Evolutionary conservation across 2,113 vertebrate genomes (phyloP), one percentile per base, ranked within the genome.

Genomic region (Micromys minutus): DNA sequence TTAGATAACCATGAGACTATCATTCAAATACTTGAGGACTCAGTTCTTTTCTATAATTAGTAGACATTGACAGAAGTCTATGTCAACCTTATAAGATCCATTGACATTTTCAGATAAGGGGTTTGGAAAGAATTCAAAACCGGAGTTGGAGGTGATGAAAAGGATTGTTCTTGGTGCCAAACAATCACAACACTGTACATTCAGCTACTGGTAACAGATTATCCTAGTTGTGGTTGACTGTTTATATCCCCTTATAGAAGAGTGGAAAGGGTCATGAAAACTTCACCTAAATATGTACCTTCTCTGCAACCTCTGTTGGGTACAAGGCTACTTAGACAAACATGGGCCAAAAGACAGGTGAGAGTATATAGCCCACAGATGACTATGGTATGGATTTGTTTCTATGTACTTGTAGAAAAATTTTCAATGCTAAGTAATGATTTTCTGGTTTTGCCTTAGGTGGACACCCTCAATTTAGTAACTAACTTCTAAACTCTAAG

Each of bases 281-380:
- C 4, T 13, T n/a, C 10, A 55, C 4, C 24, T 80, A 34, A 80
- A 9, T 11, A n/a, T 55, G 17, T 55, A 13, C 34, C 19, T n/a
- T 55, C 34, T 80, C 34, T 80, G 50, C 22, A 52, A 0, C 9
- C 34, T 8, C 31, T 80, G 52, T 80, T 55, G 17, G 36, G 1
- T 22, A 36, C 5, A 80, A 55, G 76, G 21, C 17, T 80, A 5
- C 19, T n/a, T 55, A 55, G 10, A 9, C 36, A 21, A 34, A 80
- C 50, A 22, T 7, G 19, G 1, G 2, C 7, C 19, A 19, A 16
- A n/a, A 52, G 19, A 55, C 19, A 34, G 10, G 10, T 0, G 11
- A 80, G 29, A n/a, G 7, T 79, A 55, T 55, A n/a, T n/a, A 55
- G 10, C 16, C 16, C 1, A 36, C 29, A 36, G 16, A 21, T 52